phyloP scores from a whole-genome alignment of 2,797 vertebrate species.

The Poecilia gillii region DNA sequence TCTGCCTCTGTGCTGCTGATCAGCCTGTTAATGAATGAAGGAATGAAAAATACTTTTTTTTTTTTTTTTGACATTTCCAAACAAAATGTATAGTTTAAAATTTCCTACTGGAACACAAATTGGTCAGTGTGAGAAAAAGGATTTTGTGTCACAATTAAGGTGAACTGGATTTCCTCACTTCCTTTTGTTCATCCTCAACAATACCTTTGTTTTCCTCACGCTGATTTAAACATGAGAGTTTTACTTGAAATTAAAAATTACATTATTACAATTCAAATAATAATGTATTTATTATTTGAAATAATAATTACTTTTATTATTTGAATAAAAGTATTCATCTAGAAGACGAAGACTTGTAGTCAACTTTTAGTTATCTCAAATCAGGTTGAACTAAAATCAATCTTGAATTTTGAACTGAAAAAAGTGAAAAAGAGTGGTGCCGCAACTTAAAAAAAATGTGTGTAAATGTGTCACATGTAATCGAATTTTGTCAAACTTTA shows the following conservation, averaged over 20 bases:
- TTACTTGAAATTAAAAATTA: not conserved
- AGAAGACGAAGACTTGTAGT: not conserved
- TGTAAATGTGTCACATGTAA: too few relatives aligned
- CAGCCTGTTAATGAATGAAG: not conserved
- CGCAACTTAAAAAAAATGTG: too few relatives aligned
- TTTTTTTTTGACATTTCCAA: not conserved
- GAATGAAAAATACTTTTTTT: not conserved
- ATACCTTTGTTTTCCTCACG: not conserved
- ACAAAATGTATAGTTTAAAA: not conserved
- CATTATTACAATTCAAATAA: too few relatives aligned
- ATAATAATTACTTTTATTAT: too few relatives aligned
- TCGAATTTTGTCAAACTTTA: too few relatives aligned
- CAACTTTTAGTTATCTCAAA: not conserved
- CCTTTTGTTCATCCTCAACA: not conserved
- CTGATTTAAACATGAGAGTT: not conserved
- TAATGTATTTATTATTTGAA: too few relatives aligned
- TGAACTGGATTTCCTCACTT: not conserved
- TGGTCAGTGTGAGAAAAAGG: not conserved
- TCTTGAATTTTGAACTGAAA: not conserved
- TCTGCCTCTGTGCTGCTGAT: not conserved
- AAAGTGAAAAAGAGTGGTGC: too few relatives aligned
- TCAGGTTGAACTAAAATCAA: not conserved
- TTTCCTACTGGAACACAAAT: not conserved
- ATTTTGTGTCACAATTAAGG: not conserved
- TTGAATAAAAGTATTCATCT: too few relatives aligned